These are phyloP conservation scores for Astur gentilis DNA, from an alignment of 2,113 vertebrate genomes.

Conservation along the genomic window DNA sequence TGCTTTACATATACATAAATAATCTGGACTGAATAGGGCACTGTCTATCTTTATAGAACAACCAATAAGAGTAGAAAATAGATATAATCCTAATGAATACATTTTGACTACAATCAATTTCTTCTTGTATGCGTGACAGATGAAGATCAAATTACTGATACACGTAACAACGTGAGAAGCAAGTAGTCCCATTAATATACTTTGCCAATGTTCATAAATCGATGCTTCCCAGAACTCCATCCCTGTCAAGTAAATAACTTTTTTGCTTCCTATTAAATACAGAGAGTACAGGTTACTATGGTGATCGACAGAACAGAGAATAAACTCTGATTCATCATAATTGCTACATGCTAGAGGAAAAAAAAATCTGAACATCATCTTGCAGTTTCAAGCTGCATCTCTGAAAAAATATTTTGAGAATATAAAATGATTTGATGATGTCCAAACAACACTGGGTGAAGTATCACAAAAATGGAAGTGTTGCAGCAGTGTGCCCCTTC, in stretches of 20 bases:
- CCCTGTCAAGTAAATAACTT: conserved; percentile 49
- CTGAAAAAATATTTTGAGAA: conserved; percentile 5
- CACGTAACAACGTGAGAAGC: neutral
- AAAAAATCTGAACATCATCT: neutral
- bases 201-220: conserved; percentile 2
- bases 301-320: conserved; percentile 28
- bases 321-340: conserved; percentile 50
- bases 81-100: neutral
- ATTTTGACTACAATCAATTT: neutral
- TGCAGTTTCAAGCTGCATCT: neutral
- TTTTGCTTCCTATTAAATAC: conserved; percentile 49
- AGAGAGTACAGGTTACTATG: conserved; percentile 49
- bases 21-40: neutral
- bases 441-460: neutral
- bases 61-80: neutral
- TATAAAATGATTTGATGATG: neutral
- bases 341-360: neutral
- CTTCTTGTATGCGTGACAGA: neutral
- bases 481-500: neutral
- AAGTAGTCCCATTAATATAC: conserved; percentile 21
- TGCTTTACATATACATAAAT: neutral
- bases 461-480: neutral
- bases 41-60: neutral
- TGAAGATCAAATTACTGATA: neutral
- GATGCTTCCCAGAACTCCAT: neutral